Percentiles rank a stretch among this genome's conserved stretches.
Evolutionary conservation across 2,888 invertebrate species (phyloP).

Genomic region (Drosophila recens): DNA sequence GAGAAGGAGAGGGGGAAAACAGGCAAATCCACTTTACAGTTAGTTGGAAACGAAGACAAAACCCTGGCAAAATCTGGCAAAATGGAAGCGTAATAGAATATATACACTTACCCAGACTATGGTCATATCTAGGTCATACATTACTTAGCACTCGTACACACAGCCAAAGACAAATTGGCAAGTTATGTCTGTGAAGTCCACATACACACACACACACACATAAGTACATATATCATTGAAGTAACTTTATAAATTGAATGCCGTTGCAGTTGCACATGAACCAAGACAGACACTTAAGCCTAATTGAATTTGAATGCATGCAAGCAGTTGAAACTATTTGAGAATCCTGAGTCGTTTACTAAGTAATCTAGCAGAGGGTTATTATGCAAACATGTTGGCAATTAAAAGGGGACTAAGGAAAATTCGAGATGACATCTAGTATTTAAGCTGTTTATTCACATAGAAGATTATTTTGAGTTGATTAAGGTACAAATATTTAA

Average conservation of each 20-base stretch:
- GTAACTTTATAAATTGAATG: conserved; percentile 35
- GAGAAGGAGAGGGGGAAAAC: too few species aligned
- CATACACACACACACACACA: background rate
- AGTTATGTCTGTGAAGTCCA: conserved; percentile 21
- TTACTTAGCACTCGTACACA: conserved; percentile 19
- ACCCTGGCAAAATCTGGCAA: conserved; percentile 10
- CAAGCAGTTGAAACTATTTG: conserved; percentile 2
- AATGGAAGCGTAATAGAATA: conserved; percentile 25
- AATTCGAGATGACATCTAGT: background rate
- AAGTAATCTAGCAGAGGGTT: conserved; percentile 5
- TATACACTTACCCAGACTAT: conserved; percentile 13
- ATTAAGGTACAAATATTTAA: background rate
- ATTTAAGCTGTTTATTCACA: background rate
- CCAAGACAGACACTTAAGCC: conserved; percentile 17
- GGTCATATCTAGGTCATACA: conserved; percentile 44
- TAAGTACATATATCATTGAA: conserved; percentile 16
- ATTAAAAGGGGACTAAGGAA: background rate
- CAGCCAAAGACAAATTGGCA: background rate
- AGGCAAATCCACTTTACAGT: conserved; percentile 9
- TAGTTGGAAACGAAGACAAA: conserved; percentile 19
- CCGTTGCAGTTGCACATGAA: conserved; percentile 4
- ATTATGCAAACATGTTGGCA: background rate
- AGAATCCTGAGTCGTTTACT: conserved; percentile 7
- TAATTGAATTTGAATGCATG: conserved; percentile 21
- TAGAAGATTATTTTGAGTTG: background rate